Percentiles rank a stretch among this genome's conserved stretches.
These are phyloP conservation scores for Mechanitis messenoides DNA, from an alignment of 2,888 invertebrate genomes.

Conservation along the genomic window DNA sequence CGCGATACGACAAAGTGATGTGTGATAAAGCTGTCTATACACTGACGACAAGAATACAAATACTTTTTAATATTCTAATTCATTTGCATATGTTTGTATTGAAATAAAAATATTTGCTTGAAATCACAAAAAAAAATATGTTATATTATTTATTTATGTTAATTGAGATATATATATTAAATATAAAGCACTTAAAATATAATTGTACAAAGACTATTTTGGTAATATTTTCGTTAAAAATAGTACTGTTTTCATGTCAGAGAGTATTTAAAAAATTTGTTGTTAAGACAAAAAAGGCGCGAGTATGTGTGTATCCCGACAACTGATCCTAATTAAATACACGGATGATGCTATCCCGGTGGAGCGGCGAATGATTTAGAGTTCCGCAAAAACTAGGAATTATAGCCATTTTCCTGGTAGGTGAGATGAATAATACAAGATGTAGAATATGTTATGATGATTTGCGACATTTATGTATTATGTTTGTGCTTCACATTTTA, in stretches of 20 bases:
- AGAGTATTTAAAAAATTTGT: background rate
- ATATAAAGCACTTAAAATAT: too few relatives aligned
- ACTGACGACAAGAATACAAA: conserved; percentile 11
- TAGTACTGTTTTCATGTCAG: background rate
- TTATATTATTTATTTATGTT: too few relatives aligned
- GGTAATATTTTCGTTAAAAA: background rate
- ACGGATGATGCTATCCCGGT: conserved; percentile 53
- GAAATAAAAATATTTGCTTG: conserved; percentile 14
- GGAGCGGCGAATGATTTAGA: conserved; percentile 44
- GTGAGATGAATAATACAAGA: conserved; percentile 28
- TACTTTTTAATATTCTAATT: too few relatives aligned
- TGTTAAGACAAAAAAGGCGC: conserved; percentile 21
- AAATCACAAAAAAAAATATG: too few relatives aligned
- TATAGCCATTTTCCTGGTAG: conserved; percentile 39
- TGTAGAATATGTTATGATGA: conserved; percentile 22
- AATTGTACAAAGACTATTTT: too few relatives aligned
- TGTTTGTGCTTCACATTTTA: conserved; percentile 3
- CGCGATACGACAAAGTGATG: conserved; percentile 50
- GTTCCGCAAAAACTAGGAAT: conserved; percentile 40
- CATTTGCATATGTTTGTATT: background rate
- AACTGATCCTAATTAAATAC: conserved; percentile 53
- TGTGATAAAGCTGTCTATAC: conserved; percentile 34
- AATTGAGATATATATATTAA: too few relatives aligned
- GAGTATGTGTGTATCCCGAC: conserved; percentile 37
- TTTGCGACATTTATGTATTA: conserved; percentile 18